Percentiles rank a stretch among this genome's conserved stretches.
phyloP scores from a whole-genome alignment of 2,113 vertebrate species.

The Cyanoramphus novaezelandiae region DNA sequence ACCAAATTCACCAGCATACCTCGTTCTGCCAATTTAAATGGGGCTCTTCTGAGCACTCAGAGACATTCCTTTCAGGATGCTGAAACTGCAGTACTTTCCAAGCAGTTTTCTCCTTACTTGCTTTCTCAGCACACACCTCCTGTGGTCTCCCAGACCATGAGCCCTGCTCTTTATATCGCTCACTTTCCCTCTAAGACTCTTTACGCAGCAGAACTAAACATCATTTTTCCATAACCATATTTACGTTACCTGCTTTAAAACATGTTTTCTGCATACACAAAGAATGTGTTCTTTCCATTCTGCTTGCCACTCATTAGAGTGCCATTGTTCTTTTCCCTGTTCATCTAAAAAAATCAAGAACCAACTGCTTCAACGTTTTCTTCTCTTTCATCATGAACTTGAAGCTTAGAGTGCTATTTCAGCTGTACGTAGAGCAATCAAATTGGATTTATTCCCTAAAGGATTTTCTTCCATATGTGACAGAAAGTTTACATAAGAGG shows the following conservation, averaged over 20 bases:
- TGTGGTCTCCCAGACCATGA: rapidly evolving
- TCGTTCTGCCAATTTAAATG: background rate
- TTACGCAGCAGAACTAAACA: background rate
- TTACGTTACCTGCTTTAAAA: background rate
- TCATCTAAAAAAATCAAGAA: background rate
- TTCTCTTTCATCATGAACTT: background rate
- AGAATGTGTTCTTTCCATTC: background rate
- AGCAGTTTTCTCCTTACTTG: background rate
- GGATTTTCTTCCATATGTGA: background rate
- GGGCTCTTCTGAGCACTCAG: background rate
- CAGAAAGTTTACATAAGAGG: background rate
- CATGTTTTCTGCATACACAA: background rate
- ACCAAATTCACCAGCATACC: background rate
- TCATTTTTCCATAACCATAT: background rate
- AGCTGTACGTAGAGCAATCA: background rate
- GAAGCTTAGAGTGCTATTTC: background rate
- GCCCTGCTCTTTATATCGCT: background rate
- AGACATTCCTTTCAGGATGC: background rate
- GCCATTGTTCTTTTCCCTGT: background rate
- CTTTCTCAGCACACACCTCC: background rate
- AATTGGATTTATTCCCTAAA: background rate
- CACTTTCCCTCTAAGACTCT: background rate
- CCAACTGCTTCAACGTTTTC: background rate
- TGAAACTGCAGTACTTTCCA: background rate
- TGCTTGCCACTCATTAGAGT: background rate